These are phyloP conservation scores for Lophius piscatorius DNA, from an alignment of 2,113 vertebrate genomes.

Conservation along the genomic window DNA sequence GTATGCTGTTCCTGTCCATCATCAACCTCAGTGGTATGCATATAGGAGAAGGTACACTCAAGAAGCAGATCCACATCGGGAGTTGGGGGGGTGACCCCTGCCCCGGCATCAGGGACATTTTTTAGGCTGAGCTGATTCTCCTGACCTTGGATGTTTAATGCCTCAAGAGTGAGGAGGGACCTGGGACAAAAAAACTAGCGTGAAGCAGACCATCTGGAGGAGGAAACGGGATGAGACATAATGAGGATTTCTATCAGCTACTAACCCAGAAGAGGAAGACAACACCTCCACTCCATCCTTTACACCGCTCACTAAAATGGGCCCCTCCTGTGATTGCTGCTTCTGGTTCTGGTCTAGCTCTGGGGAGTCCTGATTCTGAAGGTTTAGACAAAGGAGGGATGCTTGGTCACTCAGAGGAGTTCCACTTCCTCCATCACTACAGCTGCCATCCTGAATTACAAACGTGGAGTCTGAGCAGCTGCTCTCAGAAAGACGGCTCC, in stretches of 20 bases:
- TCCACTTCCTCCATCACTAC: slow-evolving; percentile 77
- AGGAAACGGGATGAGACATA: not conserved
- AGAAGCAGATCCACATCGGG: slow-evolving; percentile 80
- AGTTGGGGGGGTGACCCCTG: slow-evolving; percentile 33
- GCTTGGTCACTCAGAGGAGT: slow-evolving; percentile 79
- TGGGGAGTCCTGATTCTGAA: slow-evolving; percentile 76
- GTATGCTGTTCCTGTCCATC: slow-evolving; percentile 39
- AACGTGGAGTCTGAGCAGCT: slow-evolving; percentile 79
- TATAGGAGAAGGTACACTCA: slow-evolving; percentile 81
- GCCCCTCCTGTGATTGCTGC: not conserved
- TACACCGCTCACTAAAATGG: not conserved
- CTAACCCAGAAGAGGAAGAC: slow-evolving; percentile 27
- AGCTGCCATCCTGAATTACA: slow-evolving; percentile 60
- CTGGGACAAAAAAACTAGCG: slow-evolving; percentile 3
- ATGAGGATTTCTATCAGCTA: not conserved
- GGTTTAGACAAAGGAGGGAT: slow-evolving; percentile 80
- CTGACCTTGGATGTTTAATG: slow-evolving; percentile 36
- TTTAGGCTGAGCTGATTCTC: slow-evolving; percentile 24
- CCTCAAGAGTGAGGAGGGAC: slow-evolving; percentile 14
- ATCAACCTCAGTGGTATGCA: slow-evolving; percentile 57
- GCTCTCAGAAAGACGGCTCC: slow-evolving; percentile 71
- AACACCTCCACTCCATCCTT: slow-evolving; percentile 4
- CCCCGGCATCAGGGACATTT: not conserved
- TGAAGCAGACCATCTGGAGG: not conserved
- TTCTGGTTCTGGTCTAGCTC: slow-evolving; percentile 58